Evolutionary conservation across 1,140 invertebrate species (phyloP).

Genomic region (Daktulosphaira vitifoliae): DNA sequence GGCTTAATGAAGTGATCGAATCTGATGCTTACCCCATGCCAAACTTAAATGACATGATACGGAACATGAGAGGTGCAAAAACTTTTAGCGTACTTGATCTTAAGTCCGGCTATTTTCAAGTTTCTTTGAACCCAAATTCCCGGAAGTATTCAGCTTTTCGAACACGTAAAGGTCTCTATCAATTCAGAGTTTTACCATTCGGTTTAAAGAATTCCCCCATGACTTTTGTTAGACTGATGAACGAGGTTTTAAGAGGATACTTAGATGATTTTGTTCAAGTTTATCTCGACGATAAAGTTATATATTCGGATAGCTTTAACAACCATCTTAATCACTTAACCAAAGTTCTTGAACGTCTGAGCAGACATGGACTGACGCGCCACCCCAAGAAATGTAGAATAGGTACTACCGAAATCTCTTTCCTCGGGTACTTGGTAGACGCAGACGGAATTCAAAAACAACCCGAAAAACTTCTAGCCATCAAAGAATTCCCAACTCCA

Average conservation of each 20-base stretch:
- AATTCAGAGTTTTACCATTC: constrained; percentile 40
- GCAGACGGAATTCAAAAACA: neutral
- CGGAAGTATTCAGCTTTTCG: neutral
- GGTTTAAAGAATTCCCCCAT: constrained; percentile 43
- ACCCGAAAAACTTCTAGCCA: constrained; percentile 34
- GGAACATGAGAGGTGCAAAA: neutral
- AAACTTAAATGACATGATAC: neutral
- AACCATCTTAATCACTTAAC: constrained; percentile 31
- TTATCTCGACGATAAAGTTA: constrained; percentile 36
- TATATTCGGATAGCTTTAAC: neutral
- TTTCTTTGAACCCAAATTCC: neutral
- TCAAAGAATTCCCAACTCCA: constrained; percentile 42
- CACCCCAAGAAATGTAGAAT: neutral
- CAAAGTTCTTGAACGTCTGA: constrained; percentile 31
- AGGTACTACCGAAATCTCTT: neutral
- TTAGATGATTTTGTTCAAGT: constrained; percentile 34
- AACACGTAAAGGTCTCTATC: neutral
- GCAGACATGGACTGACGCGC: neutral
- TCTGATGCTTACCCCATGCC: neutral
- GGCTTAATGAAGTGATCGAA: neutral
- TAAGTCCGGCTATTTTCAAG: neutral
- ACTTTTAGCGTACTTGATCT: neutral
- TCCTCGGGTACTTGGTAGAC: neutral
- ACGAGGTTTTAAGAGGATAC: constrained; percentile 41
- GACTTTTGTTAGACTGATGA: constrained; percentile 43